Percentiles rank a stretch among this genome's conserved stretches.
Conservation (phyloP, 1,140 invertebrate species). For the Drosophila subpulchrella region DNA sequence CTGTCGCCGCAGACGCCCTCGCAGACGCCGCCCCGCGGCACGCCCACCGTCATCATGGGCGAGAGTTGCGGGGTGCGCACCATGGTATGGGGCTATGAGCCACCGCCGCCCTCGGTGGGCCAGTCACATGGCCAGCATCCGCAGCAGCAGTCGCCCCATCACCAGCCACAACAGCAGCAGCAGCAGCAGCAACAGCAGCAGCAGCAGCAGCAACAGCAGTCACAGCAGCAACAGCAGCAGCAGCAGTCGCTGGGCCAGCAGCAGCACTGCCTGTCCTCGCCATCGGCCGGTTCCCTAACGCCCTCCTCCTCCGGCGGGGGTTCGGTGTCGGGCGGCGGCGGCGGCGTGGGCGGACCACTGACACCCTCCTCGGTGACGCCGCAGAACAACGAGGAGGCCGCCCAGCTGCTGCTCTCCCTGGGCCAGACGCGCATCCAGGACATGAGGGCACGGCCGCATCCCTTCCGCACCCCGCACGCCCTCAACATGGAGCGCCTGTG, state of each 20-base stretch:
- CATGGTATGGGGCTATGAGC: constrained; percentile 91
- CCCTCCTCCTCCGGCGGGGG: constrained; percentile 82
- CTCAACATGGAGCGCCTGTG: constrained; percentile 96
- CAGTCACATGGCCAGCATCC: constrained; percentile 41
- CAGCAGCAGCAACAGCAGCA: constrained; percentile 62
- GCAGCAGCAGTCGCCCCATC: constrained; percentile 48
- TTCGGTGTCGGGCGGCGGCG: constrained; percentile 24
- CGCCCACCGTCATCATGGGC: constrained; percentile 95
- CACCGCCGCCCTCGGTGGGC: constrained; percentile 66
- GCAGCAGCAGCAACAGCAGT: constrained; percentile 65
- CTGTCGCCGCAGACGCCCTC: constrained; percentile 87
- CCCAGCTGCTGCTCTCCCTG: constrained; percentile 92
- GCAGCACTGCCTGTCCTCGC: constrained; percentile 69
- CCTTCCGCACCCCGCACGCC: constrained; percentile 85
- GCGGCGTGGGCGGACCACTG: constrained; percentile 2
- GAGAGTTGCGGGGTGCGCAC: constrained; percentile 95
- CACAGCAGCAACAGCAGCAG: constrained; percentile 80
- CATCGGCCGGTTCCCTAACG: constrained; percentile 74
- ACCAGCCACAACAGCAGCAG: constrained; percentile 50
- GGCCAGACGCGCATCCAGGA: constrained; percentile 87
- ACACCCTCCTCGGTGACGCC: constrained; percentile 43
- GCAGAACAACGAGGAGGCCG: constrained; percentile 91
- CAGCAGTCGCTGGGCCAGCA: constrained; percentile 79
- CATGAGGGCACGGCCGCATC: constrained; percentile 80
- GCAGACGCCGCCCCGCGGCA: constrained; percentile 88